These are phyloP conservation scores for Vidua chalybeata DNA, from an alignment of 2,113 vertebrate genomes.

Conservation along the genomic window DNA sequence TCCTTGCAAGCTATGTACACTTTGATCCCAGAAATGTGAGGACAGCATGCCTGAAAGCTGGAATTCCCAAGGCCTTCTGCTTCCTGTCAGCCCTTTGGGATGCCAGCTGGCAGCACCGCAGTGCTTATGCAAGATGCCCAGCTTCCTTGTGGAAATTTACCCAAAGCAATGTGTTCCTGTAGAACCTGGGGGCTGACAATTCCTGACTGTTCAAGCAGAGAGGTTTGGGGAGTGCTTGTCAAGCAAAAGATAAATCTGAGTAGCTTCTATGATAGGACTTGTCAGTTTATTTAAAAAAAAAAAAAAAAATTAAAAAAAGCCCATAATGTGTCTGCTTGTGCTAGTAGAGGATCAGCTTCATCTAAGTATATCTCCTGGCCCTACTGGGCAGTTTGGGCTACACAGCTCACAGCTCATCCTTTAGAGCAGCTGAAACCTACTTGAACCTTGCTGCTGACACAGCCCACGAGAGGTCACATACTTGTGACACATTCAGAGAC, in stretches of 20 bases:
- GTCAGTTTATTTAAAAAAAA: background rate
- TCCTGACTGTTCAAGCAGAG: background rate
- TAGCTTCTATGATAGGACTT: background rate
- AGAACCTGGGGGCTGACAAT: background rate
- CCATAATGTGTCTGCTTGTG: background rate
- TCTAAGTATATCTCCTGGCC: background rate
- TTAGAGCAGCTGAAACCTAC: background rate
- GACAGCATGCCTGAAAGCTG: background rate
- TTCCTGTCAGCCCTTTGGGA: background rate
- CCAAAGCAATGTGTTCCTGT: background rate
- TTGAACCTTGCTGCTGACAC: background rate
- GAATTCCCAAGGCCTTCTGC: background rate
- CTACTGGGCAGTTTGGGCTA: background rate
- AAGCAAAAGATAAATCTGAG: background rate
- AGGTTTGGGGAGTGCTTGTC: background rate
- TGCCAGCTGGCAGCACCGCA: background rate
- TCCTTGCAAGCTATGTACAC: background rate
- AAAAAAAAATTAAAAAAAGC: background rate
- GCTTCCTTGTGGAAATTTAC: background rate
- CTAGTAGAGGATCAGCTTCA: background rate
- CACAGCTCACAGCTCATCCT: fast-evolving
- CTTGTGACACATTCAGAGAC: background rate
- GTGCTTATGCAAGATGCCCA: background rate
- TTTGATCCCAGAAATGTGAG: background rate
- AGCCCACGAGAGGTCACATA: background rate